phyloP scores from a whole-genome alignment of 64 coral and sea anemone species.

The Dendronephthya gigantea region DNA sequence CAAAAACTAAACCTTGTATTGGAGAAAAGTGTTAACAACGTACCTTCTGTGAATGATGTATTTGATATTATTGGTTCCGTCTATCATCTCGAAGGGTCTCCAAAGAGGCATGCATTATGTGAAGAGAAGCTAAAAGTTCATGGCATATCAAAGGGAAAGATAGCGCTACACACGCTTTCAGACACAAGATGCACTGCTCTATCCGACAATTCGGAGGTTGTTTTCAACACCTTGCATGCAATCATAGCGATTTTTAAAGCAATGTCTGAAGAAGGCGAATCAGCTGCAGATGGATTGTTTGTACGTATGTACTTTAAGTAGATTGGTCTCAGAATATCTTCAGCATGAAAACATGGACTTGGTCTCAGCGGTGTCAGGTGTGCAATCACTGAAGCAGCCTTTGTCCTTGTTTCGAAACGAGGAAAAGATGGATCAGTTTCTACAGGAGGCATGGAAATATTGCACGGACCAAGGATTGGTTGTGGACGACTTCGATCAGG shows the following conservation, averaged over 20 bases:
- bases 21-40: constrained; percentile 10
- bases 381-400: not conserved
- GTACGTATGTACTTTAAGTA: not conserved
- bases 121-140: too few species aligned
- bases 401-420: not conserved
- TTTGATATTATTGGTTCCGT: too few species aligned
- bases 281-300: not conserved
- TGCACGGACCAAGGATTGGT: not conserved
- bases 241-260: not conserved
- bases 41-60: constrained; percentile 4
- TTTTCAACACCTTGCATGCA: not conserved
- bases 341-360: too few species aligned
- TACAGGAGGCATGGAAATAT: not conserved
- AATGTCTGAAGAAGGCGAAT: constrained; percentile 2
- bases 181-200: constrained; percentile 4
- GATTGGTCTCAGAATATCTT: not conserved
- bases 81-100: too few species aligned
- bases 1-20: not conserved
- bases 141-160: too few species aligned
- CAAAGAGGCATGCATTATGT: too few species aligned
- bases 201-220: not conserved
- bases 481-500: too few species aligned
- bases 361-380: not conserved
- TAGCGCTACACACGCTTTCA: constrained; percentile 6
- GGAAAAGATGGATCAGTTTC: not conserved